These are phyloP conservation scores for Typhlichthys subterraneus DNA, from an alignment of 2,797 vertebrate species.

Conservation along the genomic window DNA sequence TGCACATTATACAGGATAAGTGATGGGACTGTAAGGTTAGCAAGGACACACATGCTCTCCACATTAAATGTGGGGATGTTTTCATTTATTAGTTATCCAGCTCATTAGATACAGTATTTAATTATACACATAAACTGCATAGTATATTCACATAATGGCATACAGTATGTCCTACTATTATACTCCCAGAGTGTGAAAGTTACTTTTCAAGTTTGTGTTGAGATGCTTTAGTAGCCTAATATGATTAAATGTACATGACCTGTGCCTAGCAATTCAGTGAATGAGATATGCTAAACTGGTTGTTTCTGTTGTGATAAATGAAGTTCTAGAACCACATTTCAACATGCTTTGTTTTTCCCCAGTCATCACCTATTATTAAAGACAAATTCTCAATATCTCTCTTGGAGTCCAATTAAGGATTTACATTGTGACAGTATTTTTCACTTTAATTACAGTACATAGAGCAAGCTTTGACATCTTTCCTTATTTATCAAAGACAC, in stretches of 20 bases:
- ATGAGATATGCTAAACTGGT: slow-evolving; percentile 97
- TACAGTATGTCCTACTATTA: slow-evolving; percentile 63
- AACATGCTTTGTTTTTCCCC: slow-evolving; percentile 96
- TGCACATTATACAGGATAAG: too few species aligned
- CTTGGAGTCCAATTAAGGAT: slow-evolving; percentile 99
- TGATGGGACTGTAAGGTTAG: background rate
- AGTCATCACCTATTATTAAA: slow-evolving; percentile 99
- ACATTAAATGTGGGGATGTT: slow-evolving; percentile 21
- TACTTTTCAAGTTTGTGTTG: slow-evolving; percentile 58
- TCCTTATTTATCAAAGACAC: slow-evolving; percentile 99
- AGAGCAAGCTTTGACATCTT: slow-evolving; percentile 93
- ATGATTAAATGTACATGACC: slow-evolving; percentile 99
- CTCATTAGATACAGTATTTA: slow-evolving; percentile 12
- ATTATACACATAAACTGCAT: slow-evolving; percentile 10
- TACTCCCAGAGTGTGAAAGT: slow-evolving; percentile 56
- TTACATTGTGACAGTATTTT: slow-evolving; percentile 99
- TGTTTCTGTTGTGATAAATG: slow-evolving; percentile 99
- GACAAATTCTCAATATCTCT: slow-evolving; percentile 99
- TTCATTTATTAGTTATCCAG: slow-evolving; percentile 22
- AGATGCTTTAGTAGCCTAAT: slow-evolving; percentile 82
- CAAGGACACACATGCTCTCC: slow-evolving; percentile 22
- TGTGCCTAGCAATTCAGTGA: slow-evolving; percentile 92
- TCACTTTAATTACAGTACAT: slow-evolving; percentile 99
- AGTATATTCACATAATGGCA: slow-evolving; percentile 17
- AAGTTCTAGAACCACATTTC: slow-evolving; percentile 93